Evolutionary conservation across 2,797 vertebrate genomes (phyloP).

Genomic region (Rachycentron canadum): DNA sequence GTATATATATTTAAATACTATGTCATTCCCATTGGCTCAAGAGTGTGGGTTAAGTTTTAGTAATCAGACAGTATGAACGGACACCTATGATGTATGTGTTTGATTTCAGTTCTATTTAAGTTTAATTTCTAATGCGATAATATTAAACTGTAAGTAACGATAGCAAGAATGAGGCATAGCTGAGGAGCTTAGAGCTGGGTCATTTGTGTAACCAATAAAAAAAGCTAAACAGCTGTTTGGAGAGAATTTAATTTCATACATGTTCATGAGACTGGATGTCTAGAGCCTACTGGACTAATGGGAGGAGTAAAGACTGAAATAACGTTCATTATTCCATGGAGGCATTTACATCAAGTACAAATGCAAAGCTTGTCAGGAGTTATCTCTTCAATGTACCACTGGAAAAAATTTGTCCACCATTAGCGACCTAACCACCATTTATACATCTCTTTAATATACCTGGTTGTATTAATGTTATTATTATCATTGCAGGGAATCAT

Average conservation of each 20-base stretch:
- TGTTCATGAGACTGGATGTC: not conserved
- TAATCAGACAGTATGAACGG: not conserved
- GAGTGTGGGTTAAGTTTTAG: not conserved
- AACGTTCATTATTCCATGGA: not conserved
- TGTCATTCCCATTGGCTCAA: conserved; percentile 2
- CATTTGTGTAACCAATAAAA: not conserved
- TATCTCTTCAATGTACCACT: not conserved
- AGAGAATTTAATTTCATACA: not conserved
- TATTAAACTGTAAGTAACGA: not conserved
- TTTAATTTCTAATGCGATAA: not conserved
- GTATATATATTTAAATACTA: not conserved
- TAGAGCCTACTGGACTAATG: not conserved
- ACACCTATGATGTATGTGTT: not conserved
- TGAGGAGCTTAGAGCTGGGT: not conserved
- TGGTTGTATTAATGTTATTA: not conserved
- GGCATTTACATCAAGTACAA: not conserved
- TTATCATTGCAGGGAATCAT: conserved; percentile 8
- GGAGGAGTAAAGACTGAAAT: not conserved
- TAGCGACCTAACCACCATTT: not conserved
- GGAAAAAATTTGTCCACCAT: not conserved
- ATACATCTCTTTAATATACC: not conserved
- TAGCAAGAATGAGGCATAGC: not conserved
- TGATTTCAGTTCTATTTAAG: conserved; percentile 3
- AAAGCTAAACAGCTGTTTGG: not conserved
- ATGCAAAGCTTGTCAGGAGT: not conserved